Percentiles rank a stretch among this genome's conserved stretches.
Evolutionary conservation across 2,888 invertebrate species (phyloP).

Genomic region (Synergus itoensis): DNA sequence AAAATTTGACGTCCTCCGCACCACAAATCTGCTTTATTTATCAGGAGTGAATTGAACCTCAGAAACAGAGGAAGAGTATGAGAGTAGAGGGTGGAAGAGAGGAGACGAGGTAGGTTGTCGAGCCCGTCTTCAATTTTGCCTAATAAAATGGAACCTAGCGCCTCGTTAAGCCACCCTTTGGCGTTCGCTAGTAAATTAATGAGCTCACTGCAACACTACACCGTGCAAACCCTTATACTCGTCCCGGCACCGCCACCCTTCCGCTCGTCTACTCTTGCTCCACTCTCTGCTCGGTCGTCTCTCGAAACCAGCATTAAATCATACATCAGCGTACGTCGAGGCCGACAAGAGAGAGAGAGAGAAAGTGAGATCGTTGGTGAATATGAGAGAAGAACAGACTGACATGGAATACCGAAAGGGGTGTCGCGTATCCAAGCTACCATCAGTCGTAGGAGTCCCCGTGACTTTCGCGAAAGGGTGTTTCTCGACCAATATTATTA

Average conservation of each 20-base stretch:
- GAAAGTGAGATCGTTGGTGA: constrained; percentile 51
- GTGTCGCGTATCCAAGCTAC: constrained; percentile 33
- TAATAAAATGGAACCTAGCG: constrained; percentile 73
- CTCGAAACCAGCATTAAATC: constrained; percentile 74
- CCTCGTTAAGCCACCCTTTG: constrained; percentile 74
- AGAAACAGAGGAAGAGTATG: constrained; percentile 10
- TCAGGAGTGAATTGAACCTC: not conserved
- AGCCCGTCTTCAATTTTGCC: constrained; percentile 69
- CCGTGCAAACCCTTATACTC: constrained; percentile 72
- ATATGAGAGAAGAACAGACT: constrained; percentile 35
- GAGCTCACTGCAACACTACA: constrained; percentile 76
- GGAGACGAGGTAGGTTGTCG: constrained; percentile 13
- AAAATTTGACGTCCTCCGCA: not conserved
- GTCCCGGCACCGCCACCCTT: constrained; percentile 49
- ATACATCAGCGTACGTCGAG: constrained; percentile 71
- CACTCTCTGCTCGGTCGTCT: constrained; percentile 66
- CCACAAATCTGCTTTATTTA: constrained; percentile 1
- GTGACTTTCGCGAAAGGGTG: constrained; percentile 28
- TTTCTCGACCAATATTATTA: constrained; percentile 27
- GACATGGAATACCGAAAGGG: constrained; percentile 21
- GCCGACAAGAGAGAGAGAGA: constrained; percentile 51
- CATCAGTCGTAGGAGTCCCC: constrained; percentile 31
- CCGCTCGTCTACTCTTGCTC: constrained; percentile 57
- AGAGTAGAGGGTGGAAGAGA: constrained; percentile 12
- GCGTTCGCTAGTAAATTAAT: constrained; percentile 75